Evolutionary conservation across 2,888 invertebrate genomes (phyloP).

Genomic region (Tridacna gigas): DNA sequence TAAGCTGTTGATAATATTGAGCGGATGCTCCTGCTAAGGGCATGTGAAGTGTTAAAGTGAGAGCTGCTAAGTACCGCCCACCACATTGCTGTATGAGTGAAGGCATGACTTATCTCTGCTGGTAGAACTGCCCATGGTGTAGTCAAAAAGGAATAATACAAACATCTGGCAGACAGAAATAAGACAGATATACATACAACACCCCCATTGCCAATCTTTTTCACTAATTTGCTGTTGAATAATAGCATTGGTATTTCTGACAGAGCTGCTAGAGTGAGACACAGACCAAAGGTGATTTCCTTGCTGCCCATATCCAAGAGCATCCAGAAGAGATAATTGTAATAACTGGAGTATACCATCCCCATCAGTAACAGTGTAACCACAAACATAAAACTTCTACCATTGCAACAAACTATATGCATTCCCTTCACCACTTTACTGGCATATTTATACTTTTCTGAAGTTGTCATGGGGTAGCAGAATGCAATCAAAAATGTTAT

Average conservation of each 20-base stretch:
- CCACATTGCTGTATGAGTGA: conserved; percentile 81
- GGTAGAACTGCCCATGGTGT: conserved; percentile 80
- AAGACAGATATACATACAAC: conserved; percentile 75
- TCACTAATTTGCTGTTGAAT: conserved; percentile 74
- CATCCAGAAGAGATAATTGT: conserved; percentile 82
- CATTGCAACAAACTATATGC: conserved; percentile 74
- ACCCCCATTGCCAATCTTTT: conserved; percentile 76
- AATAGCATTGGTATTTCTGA: conserved; percentile 80
- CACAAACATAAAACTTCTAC: conserved; percentile 73
- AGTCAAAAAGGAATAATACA: conserved; percentile 80
- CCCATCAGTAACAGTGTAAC: conserved; percentile 80
- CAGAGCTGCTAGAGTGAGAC: conserved; percentile 77
- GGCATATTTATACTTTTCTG: conserved; percentile 71
- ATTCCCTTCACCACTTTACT: conserved; percentile 77
- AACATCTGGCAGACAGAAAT: conserved; percentile 70
- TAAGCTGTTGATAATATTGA: conserved; percentile 79
- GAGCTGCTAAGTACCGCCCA: conserved; percentile 78
- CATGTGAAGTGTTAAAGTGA: conserved; percentile 76
- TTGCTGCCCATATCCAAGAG: conserved; percentile 78
- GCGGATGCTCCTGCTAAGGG: conserved; percentile 79
- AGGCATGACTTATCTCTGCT: conserved; percentile 76
- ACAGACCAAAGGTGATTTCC: conserved; percentile 79
- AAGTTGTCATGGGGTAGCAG: conserved; percentile 79
- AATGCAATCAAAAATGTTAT: conserved; percentile 75
- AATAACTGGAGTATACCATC: conserved; percentile 74